These are phyloP conservation scores for Nemoura dubitans DNA, from an alignment of 2,888 invertebrate species.

Conservation along the genomic window DNA sequence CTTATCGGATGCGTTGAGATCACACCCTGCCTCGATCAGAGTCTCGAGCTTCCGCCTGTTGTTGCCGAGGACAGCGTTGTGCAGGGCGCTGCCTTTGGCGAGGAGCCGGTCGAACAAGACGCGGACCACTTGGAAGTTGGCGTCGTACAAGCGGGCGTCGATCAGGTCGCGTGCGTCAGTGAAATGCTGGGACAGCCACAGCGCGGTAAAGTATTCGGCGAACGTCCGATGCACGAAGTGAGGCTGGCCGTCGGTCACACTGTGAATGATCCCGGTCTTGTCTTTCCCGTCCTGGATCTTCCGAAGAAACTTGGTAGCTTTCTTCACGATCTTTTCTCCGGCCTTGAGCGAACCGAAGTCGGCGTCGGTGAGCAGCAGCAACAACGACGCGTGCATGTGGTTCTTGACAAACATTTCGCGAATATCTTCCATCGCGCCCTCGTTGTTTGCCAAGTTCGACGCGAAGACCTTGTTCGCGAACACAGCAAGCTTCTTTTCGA, in stretches of 20 bases:
- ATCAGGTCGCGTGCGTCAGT: background rate
- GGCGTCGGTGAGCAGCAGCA: background rate
- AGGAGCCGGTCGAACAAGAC: slow-evolving; percentile 15
- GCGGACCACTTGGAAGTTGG: slow-evolving; percentile 16
- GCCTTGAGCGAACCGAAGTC: background rate
- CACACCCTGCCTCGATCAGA: background rate
- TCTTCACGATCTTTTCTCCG: background rate
- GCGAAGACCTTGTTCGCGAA: background rate
- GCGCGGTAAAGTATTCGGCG: slow-evolving; percentile 19
- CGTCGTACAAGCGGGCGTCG: background rate
- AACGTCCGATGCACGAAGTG: slow-evolving; percentile 23
- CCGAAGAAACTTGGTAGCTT: background rate
- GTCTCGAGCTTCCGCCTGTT: background rate
- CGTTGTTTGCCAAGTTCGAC: background rate
- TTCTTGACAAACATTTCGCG: background rate
- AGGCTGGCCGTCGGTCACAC: background rate
- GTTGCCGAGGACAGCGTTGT: background rate
- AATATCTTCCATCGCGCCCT: background rate
- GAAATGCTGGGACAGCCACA: slow-evolving; percentile 21
- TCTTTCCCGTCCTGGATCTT: background rate
- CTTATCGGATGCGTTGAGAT: slow-evolving; percentile 8
- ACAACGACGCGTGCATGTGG: background rate
- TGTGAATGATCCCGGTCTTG: slow-evolving; percentile 22
- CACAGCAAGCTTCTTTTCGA: background rate
- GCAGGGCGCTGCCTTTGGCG: background rate